Evolutionary conservation across 2,888 invertebrate genomes (phyloP).

Genomic region (Hedychridium roseum): DNA sequence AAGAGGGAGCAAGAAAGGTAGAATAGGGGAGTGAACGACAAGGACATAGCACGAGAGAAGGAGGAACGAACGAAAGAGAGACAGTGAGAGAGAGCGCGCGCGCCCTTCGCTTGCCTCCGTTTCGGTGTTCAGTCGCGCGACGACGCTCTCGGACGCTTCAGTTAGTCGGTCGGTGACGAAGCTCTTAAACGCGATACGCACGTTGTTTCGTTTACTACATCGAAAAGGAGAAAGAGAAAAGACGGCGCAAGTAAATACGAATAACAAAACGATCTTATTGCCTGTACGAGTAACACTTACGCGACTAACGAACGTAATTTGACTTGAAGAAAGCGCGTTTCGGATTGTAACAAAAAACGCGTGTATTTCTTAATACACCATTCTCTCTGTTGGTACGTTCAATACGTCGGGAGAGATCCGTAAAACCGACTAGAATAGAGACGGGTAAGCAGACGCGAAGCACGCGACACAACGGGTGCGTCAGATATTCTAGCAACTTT

Average conservation of each 20-base stretch:
- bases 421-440: slow-evolving; percentile 6
- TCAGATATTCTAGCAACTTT: slow-evolving; percentile 1
- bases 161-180: slow-evolving; percentile 42
- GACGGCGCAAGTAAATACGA: too few relatives aligned
- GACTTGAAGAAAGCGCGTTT: too few relatives aligned
- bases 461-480: not conserved
- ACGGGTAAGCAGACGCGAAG: not conserved
- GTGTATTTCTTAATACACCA: too few relatives aligned
- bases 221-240: slow-evolving; percentile 16
- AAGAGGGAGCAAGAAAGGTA: slow-evolving; percentile 5
- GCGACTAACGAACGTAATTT: too few relatives aligned
- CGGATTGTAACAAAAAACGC: too few relatives aligned
- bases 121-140: slow-evolving; percentile 60
- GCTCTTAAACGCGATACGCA: slow-evolving; percentile 37
- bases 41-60: slow-evolving; percentile 21
- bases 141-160: slow-evolving; percentile 40
- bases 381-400: too few relatives aligned
- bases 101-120: slow-evolving; percentile 35
- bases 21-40: slow-evolving; percentile 29
- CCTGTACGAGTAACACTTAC: too few relatives aligned
- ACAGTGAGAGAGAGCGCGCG: slow-evolving; percentile 23
- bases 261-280: too few relatives aligned
- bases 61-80: slow-evolving; percentile 29
- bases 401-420: not conserved
- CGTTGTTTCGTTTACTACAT: slow-evolving; percentile 29